These are phyloP conservation scores for Sericinus montela DNA, from an alignment of 2,888 invertebrate genomes.

Conservation along the genomic window DNA sequence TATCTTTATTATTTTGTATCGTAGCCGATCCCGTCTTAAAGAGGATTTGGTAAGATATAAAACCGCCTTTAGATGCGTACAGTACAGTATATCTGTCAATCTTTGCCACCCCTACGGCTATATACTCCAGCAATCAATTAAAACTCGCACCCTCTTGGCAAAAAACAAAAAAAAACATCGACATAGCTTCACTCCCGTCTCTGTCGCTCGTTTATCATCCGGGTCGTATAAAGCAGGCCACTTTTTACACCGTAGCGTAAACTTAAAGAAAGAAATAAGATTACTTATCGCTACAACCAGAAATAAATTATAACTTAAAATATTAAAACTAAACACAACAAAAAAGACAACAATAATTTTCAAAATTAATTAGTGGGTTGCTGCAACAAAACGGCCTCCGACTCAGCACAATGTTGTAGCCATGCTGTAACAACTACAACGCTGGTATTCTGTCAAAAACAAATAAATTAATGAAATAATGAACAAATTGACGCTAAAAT, in stretches of 20 bases:
- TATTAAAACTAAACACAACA: too few species aligned
- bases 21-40: not conserved
- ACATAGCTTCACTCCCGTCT: conserved; percentile 17
- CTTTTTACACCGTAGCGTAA: conserved; percentile 23
- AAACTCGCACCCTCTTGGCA: conserved; percentile 27
- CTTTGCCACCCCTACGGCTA: conserved; percentile 13
- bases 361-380: too few species aligned
- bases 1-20: too few species aligned
- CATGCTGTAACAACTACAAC: too few species aligned
- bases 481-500: too few species aligned
- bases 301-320: too few species aligned
- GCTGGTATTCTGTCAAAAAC: too few species aligned
- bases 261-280: not conserved
- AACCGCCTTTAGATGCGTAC: not conserved
- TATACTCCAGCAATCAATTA: conserved; percentile 32
- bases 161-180: conserved; percentile 28
- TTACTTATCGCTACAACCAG: too few species aligned
- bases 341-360: too few species aligned
- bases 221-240: conserved; percentile 8
- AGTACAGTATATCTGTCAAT: conserved; percentile 13
- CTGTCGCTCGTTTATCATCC: conserved; percentile 28
- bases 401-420: too few species aligned
- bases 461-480: too few species aligned
- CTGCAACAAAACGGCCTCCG: too few species aligned
- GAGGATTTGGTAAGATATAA: not conserved